Evolutionary conservation across 1,140 invertebrate species (phyloP).

Genomic region (Drosophila tropicalis): DNA sequence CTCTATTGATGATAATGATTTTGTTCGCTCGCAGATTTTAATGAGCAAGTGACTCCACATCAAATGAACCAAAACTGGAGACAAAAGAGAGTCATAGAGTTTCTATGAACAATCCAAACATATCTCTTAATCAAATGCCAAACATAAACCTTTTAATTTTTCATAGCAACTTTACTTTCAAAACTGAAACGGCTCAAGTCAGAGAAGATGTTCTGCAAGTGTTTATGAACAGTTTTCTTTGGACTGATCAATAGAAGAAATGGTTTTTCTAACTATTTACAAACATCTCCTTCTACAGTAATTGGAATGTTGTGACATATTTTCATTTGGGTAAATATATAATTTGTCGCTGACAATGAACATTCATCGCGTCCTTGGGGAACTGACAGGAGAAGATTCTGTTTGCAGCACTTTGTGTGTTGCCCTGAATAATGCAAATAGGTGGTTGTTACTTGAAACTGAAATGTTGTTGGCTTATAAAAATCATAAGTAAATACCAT

Average conservation of each 20-base stretch:
- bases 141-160: no score
- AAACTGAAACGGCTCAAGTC: no score
- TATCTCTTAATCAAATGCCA: no score
- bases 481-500: constrained; percentile 14
- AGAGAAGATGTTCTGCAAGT: no score
- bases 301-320: no score
- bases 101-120: no score
- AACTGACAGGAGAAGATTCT: background rate
- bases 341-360: constrained; percentile 1
- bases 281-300: no score
- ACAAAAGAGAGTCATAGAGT: background rate
- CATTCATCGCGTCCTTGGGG: background rate
- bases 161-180: no score
- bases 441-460: background rate
- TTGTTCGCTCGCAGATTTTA: constrained; percentile 45
- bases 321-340: background rate
- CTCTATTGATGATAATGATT: constrained; percentile 32
- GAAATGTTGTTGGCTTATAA: constrained; percentile 5
- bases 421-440: background rate
- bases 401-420: background rate
- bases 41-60: constrained; percentile 44
- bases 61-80: constrained; percentile 15
- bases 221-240: no score
- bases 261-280: no score
- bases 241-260: no score